Evolutionary conservation across 2,888 invertebrate species (phyloP).

Genomic region (Lapara coniferarum): DNA sequence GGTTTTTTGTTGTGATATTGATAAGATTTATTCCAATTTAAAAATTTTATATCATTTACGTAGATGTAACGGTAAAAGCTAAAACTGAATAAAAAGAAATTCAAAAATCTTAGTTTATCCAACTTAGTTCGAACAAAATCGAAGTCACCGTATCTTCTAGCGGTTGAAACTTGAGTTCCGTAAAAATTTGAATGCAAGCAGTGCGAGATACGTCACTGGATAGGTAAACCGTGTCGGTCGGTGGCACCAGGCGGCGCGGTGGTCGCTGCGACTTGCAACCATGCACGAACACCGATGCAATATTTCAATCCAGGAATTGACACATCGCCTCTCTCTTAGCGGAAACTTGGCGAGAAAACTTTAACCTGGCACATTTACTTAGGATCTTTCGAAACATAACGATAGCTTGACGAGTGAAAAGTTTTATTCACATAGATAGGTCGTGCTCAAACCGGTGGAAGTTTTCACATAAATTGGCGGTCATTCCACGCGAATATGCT

Average conservation of each 20-base stretch:
- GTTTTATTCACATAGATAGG: conserved; percentile 79
- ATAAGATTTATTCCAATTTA: no score
- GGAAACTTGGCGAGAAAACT: conserved; percentile 76
- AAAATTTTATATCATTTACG: no score
- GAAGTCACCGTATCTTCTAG: conserved; percentile 44
- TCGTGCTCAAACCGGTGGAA: conserved; percentile 78
- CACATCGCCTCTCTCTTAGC: conserved; percentile 69
- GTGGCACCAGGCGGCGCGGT: conserved; percentile 76
- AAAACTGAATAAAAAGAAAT: neutral
- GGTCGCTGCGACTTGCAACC: conserved; percentile 75
- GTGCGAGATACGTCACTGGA: conserved; percentile 62
- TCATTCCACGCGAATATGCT: conserved; percentile 83
- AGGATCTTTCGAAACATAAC: conserved; percentile 73
- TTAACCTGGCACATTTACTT: conserved; percentile 81
- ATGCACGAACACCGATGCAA: conserved; percentile 62
- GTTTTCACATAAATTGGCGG: conserved; percentile 84
- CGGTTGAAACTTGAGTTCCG: conserved; percentile 16
- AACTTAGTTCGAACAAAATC: conserved; percentile 14
- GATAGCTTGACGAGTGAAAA: conserved; percentile 80
- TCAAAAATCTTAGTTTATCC: neutral
- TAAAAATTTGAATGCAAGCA: conserved; percentile 40
- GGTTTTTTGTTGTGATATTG: no score
- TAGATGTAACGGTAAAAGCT: neutral
- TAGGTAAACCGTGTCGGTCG: conserved; percentile 76
- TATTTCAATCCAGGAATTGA: conserved; percentile 81